Base-by-base conservation (phyloP, 2,888 invertebrate species). In the Dermolepida albohirtum region DNA sequence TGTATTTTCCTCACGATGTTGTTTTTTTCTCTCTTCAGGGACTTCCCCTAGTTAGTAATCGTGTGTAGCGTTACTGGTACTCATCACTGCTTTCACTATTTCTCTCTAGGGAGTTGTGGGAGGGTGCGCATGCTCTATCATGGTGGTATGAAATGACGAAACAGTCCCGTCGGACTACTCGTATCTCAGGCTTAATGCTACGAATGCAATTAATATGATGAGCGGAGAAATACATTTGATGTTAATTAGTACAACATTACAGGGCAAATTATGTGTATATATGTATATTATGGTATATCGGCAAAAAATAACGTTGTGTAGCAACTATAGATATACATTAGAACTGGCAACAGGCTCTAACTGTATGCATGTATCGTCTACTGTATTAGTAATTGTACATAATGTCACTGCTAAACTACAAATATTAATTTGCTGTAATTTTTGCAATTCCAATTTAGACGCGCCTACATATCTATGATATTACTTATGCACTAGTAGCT, bases 11-110 rank as follows among this genome's bases (percentile, higher is more conserved):
- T 34, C 34, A 34, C 34, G 34, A 34, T 34, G 34, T 34, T 34
- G 34, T 34, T 2, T 12, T 22, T n/a, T 63, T 64, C 64, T 66
- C 63, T 51, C 70, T 71, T 66, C 59, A 27, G 70, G 72, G 69
- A 69, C 68, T 72, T 71, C 70, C 64, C 66, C 52, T 14, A 34
- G 49, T 69, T 55, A 66, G 75, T 74, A 75, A 76, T 76, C 75
- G 75, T 75, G 75, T 78, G 77, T 78, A 77, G 79, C 75, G 75
- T 76, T 76, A 67, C 67, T 72, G 71, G 71, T 72, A 70, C 70
- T 72, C 77, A 79, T 79, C 78, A 79, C 80, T 76, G 78, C 74
- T 75, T 77, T 80, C 81, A 80, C 79, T 78, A 79, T 79, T 71
- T 71, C 50, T 74, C 81, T 74, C 80, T 29, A 41, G 79, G 74